Base-by-base conservation (phyloP, 2,113 vertebrate genomes). In the Hypocryptadius cinnamomeus region DNA sequence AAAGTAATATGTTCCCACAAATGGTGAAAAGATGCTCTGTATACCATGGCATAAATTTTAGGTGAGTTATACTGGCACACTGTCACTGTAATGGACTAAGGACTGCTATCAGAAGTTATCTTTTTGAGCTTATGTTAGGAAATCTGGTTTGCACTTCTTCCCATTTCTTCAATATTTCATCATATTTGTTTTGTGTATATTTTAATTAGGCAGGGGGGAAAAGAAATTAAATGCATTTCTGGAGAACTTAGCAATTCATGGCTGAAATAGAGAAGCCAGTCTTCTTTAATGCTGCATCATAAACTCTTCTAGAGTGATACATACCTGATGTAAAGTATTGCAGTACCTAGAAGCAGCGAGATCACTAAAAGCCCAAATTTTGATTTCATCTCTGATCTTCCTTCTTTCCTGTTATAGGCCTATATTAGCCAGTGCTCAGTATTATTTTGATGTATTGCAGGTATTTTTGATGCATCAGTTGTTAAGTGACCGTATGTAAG, bases 361-460 rank as follows among this genome's bases (percentile, higher is more conserved):
- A 71, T 94, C 71, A 85, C 74, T 87, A 54, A 85, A 89, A 83
- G 3, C 37, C 10, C 9, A 92, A 90, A 85, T 71, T 94, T 83
- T 92, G 4, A 77, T 94, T 87, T 89, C 31, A 73, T 60, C 31
- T 78, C 76, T 83, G 68, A 83, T 78, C 65, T 71, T 83, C 28
- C 56, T 94, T 92, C 44, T 81, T 80, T 91, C 51, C 65, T 74
- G 6, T 88, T 90, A 90, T 30, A 71, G 56, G 44, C 53, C 91
- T 77, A 50, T 88, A 81, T 92, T 74, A 80, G 68, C 64, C 47
- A 35, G 31, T 56, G 35, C 64, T 91, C 94, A 68, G 71, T 56
- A 86, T 94, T 85, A 90, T 64, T 90, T 74, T 95, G 91, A 96
- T 91, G 30, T 64, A 96, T 92, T 37, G 76, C 54, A 63, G 71